Evolutionary conservation across 2,888 invertebrate species (phyloP).

Genomic region (Nineta flava): DNA sequence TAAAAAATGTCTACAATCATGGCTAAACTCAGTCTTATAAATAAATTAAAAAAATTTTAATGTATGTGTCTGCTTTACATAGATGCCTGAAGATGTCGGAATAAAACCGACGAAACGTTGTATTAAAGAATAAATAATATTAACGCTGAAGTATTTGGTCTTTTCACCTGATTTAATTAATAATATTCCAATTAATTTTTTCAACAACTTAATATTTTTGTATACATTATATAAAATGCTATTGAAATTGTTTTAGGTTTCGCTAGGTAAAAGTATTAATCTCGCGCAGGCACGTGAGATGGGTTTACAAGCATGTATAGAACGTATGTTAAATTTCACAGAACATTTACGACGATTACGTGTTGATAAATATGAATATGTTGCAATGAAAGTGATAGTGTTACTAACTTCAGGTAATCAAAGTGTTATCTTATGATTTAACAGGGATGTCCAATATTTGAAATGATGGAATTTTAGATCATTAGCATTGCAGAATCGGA

Average conservation of each 20-base stretch:
- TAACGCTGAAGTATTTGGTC: no score
- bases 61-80: background rate
- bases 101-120: no score
- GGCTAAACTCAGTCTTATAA: no score
- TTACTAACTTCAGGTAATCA: slow-evolving; percentile 72
- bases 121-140: no score
- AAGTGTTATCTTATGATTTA: background rate
- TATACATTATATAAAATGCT: slow-evolving; percentile 11
- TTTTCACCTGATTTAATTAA: background rate
- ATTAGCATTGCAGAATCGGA: background rate
- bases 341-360: slow-evolving; percentile 77
- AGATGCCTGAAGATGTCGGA: no score
- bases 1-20: no score
- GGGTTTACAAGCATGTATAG: slow-evolving; percentile 74
- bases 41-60: no score
- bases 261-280: slow-evolving; percentile 45
- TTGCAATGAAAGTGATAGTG: slow-evolving; percentile 89
- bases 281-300: slow-evolving; percentile 52
- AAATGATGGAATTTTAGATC: background rate
- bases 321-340: slow-evolving; percentile 87
- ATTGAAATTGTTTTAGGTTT: slow-evolving; percentile 18
- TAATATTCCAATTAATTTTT: background rate
- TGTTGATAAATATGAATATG: slow-evolving; percentile 91
- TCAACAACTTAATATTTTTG: no score
- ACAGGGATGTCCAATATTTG: background rate